Evolutionary conservation across 1,140 invertebrate species (phyloP), one percentile per base, ranked within the genome.

Genomic region (Platyura marginata): DNA sequence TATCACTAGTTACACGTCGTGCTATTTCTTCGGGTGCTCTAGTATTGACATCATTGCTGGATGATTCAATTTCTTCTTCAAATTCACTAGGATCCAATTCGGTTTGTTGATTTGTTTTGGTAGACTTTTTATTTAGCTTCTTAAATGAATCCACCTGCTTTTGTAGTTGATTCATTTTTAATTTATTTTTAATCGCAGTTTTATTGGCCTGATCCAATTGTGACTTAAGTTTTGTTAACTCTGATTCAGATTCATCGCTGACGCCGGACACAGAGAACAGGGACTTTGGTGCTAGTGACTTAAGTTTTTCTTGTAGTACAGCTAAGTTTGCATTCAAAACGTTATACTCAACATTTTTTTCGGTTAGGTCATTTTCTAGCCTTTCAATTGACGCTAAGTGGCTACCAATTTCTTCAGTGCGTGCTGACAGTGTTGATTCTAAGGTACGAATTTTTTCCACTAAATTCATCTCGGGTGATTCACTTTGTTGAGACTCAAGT

Each of bases 161-260:
- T 50, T 85, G 82, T 51, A 89, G 64, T 59, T 77, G 74, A 59
- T 87, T 92, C 15, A 87, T 59, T 67, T 88, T 88, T 23, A 72
- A 71, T 58, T 88, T 88, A 20, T 86, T 65, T 65, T 88, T 89
- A 29, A 89, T 76, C 72, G 82, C 81, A 54, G 75, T 76, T 57
- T 82, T 84, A 57, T 85, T 86, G 5, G 72, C 67, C 44, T 79
- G 74, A 42, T 84, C 78, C 42, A 86, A 59, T 55, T 79, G 72
- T 49, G 74, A 71, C 44, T 73, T 75, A 2, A 84, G 59, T 51
- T 70, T 69, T 18, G 52, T 51, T 42, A 76, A 65, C 52, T 72
- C 66, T 21, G 69, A 49, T 46, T 58, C 46, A 21, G 64, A 57
- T 21, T 49, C 47, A 46, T 52, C 53, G 50, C 57, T 61, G 3